A percentile compares a stretch with the other conserved stretches of the same genome.
These are phyloP conservation scores for Rutpela maculata DNA, from an alignment of 2,888 invertebrate species.

Conservation along the genomic window DNA sequence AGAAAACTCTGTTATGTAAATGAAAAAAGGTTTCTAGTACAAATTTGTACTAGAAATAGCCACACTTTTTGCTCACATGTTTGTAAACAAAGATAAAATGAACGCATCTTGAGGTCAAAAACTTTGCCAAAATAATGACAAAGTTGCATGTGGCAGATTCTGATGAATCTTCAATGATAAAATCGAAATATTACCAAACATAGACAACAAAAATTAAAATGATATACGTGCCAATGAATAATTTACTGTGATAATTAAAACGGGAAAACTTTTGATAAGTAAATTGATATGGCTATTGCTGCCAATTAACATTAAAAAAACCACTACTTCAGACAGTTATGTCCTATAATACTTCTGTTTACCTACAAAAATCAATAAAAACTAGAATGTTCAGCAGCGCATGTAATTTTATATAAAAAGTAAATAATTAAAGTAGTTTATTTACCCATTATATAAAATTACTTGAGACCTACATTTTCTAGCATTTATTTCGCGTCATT, in stretches of 20 bases:
- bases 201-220: slow-evolving; percentile 36
- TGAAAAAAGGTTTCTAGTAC: slow-evolving; percentile 34
- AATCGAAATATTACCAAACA: slow-evolving; percentile 1
- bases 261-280: not conserved
- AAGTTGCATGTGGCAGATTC: slow-evolving; percentile 38
- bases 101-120: slow-evolving; percentile 17
- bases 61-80: slow-evolving; percentile 11
- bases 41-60: slow-evolving; percentile 42
- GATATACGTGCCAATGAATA: not conserved
- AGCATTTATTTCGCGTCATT: not conserved
- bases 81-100: slow-evolving; percentile 9
- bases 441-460: not conserved
- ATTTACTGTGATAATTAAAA: not conserved
- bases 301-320: not conserved
- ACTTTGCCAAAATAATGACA: slow-evolving; percentile 46
- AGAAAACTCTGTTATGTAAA: slow-evolving; percentile 24
- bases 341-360: not conserved
- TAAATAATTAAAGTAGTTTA: not conserved
- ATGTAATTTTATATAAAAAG: not conserved
- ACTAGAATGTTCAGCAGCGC: not conserved
- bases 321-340: not conserved
- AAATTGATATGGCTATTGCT: not conserved
- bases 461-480: not conserved
- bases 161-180: slow-evolving; percentile 14
- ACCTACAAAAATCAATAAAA: not conserved